These are phyloP conservation scores for Beroe forskalii DNA, from an alignment of 37 sponge, comb jelly and placozoan species.

Conservation along the genomic window DNA sequence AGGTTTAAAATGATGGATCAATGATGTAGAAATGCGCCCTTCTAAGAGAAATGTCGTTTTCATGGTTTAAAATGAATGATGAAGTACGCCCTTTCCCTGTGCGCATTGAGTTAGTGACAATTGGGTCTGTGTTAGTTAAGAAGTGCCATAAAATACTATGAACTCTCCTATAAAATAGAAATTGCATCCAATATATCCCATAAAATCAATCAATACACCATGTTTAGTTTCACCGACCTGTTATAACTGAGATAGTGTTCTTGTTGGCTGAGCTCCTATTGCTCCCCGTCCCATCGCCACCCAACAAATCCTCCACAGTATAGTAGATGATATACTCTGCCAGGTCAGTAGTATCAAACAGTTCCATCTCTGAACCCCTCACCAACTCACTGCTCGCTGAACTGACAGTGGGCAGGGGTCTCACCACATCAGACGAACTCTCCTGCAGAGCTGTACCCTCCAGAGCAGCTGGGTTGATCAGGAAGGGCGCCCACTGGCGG, in stretches of 20 bases:
- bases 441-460: neutral
- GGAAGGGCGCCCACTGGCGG: conserved; percentile 42
- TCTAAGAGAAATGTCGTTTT: no score
- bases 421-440: neutral
- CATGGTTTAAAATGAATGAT: no score
- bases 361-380: conserved; percentile 24
- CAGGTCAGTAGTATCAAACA: neutral
- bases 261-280: neutral
- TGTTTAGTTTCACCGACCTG: neutral
- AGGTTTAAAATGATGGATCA: no score
- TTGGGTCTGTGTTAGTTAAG: no score
- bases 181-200: no score
- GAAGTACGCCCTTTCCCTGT: no score
- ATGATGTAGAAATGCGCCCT: no score
- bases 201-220: no score
- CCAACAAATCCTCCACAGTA: conserved; percentile 15
- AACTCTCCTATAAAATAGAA: no score
- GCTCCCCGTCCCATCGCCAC: neutral
- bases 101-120: no score
- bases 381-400: neutral
- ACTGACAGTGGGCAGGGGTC: neutral
- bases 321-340: conserved; percentile 8
- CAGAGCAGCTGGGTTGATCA: neutral
- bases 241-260: neutral
- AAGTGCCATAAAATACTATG: no score